Evolutionary conservation across 2,113 vertebrate species (phyloP).

Genomic region (Picathartes gymnocephalus): DNA sequence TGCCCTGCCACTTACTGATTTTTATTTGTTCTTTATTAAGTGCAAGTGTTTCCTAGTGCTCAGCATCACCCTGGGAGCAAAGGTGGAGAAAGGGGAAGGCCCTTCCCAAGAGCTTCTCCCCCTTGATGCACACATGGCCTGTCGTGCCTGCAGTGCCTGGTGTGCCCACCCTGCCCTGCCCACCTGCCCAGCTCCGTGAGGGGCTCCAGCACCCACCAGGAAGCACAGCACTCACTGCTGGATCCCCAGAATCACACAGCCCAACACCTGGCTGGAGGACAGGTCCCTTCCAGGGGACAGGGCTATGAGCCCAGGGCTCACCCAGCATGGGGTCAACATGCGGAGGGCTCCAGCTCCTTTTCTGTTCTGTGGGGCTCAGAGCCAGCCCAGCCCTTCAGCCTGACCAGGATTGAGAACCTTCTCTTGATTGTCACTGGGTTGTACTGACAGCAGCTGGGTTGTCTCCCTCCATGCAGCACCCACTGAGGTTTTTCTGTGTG

Average conservation of each 20-base stretch:
- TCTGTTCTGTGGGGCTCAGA: not conserved
- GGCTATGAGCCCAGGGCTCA: not conserved
- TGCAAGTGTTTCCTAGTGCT: not conserved
- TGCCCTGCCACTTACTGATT: accelerated
- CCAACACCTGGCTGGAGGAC: accelerated
- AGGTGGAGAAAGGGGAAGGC: not conserved
- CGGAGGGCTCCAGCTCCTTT: not conserved
- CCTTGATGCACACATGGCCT: not conserved
- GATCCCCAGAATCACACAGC: not conserved
- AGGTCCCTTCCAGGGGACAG: not conserved
- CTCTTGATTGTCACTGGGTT: accelerated
- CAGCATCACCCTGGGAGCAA: not conserved
- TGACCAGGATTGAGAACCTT: not conserved
- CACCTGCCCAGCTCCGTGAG: not conserved
- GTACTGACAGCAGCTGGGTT: accelerated
- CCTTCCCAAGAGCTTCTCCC: not conserved
- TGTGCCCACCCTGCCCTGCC: not conserved
- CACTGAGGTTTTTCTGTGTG: not conserved
- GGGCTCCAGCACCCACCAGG: not conserved
- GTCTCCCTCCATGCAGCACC: not conserved
- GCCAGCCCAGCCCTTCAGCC: not conserved
- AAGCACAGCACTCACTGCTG: accelerated
- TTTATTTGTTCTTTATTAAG: not conserved
- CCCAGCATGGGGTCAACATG: accelerated
- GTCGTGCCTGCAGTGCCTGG: not conserved